Evolutionary conservation across 2,797 vertebrate species (phyloP).

Genomic region (Eospalax fontanierii): DNA sequence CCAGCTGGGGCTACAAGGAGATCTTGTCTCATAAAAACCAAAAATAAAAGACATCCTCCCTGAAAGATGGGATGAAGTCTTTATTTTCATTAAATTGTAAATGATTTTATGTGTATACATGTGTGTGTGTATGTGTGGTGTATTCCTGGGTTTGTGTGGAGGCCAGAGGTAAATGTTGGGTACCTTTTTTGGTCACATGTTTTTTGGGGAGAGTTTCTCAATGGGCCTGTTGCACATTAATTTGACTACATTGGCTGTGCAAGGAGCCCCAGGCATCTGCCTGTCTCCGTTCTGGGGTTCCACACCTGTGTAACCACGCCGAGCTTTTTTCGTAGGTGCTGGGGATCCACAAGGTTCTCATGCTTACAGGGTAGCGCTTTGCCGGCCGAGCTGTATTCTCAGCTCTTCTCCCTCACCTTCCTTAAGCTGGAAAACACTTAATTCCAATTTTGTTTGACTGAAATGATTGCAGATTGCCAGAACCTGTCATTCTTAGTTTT

Average conservation of each 20-base stretch:
- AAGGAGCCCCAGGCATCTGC: not conserved
- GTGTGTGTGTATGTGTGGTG: not conserved
- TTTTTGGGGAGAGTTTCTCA: not conserved
- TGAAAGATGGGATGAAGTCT: not conserved
- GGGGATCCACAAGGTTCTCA: not conserved
- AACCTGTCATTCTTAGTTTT: conserved; percentile 49
- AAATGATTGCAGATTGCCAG: conserved; percentile 63
- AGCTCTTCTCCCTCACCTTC: not conserved
- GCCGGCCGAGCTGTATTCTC: not conserved
- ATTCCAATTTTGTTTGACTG: conserved; percentile 59
- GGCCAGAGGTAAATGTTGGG: not conserved
- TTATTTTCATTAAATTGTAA: not conserved
- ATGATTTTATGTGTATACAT: not conserved
- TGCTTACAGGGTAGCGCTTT: not conserved
- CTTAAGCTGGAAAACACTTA: conserved; percentile 52
- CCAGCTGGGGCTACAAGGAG: too few species aligned
- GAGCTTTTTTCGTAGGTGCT: not conserved
- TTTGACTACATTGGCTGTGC: not conserved
- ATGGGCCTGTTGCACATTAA: not conserved
- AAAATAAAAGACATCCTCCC: not conserved
- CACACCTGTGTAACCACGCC: not conserved
- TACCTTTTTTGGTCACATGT: not conserved
- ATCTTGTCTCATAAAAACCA: too few species aligned
- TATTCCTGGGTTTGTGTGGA: too few species aligned
- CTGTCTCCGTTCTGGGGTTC: not conserved